Percentiles rank a stretch among this genome's conserved stretches.
Evolutionary conservation across 2,113 vertebrate genomes (phyloP).

Genomic region (Spilogale gracilis): DNA sequence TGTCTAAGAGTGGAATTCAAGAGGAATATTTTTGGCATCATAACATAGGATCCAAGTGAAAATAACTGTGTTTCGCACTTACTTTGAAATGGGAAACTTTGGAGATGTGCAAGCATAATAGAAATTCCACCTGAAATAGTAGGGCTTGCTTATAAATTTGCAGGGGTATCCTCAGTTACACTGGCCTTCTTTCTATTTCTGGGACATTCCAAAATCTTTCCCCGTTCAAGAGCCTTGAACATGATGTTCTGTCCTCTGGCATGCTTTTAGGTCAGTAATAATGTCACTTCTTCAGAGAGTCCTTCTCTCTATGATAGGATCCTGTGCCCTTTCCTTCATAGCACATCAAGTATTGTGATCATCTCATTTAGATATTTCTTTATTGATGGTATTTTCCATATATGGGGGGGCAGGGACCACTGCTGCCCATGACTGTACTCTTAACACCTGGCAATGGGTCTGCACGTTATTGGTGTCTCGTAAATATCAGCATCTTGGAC

Average conservation of each 20-base stretch:
- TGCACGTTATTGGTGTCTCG: fast-evolving
- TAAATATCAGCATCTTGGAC: background rate
- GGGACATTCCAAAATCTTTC: background rate
- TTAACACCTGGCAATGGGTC: background rate
- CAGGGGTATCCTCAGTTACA: background rate
- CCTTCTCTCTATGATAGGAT: background rate
- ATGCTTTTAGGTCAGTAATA: background rate
- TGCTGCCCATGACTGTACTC: background rate
- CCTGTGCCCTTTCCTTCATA: background rate
- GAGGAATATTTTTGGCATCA: background rate
- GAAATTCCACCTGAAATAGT: background rate
- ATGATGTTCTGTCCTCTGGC: background rate
- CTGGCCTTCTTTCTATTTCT: background rate
- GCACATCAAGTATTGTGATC: no score
- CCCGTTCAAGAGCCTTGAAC: background rate
- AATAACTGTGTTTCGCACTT: background rate
- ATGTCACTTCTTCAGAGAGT: background rate
- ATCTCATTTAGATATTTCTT: background rate
- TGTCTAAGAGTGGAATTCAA: background rate
- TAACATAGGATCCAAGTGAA: background rate
- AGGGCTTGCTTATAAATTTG: background rate
- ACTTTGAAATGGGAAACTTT: background rate
- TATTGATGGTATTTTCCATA: background rate
- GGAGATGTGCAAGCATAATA: no score
- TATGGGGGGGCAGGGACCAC: background rate